phyloP scores from a whole-genome alignment of 2,888 invertebrate genomes.

The Scaptodrosophila latifasciaeformis region DNA sequence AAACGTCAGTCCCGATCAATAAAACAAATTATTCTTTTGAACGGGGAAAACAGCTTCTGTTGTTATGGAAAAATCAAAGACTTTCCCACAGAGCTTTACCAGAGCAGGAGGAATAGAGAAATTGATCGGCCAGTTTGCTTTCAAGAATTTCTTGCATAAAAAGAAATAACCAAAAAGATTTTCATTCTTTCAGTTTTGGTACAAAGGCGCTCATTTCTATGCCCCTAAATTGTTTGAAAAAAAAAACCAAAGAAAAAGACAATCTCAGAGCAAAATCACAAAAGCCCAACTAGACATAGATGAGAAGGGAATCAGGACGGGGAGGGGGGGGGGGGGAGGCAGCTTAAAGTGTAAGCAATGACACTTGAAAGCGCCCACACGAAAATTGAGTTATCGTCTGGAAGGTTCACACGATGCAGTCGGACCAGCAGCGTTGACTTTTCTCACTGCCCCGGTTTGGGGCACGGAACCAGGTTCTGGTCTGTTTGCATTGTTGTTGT shows the following conservation, averaged over 20 bases:
- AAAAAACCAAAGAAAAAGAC: conserved; percentile 11
- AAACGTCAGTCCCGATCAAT: too few relatives aligned
- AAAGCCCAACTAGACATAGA: conserved; percentile 1
- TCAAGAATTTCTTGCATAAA: conserved; percentile 33
- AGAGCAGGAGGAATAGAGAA: too few relatives aligned
- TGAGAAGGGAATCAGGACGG: too few relatives aligned
- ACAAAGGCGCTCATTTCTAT: background rate
- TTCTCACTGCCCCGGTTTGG: conserved; percentile 28
- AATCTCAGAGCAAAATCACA: conserved; percentile 3
- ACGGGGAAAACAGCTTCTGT: conserved; percentile 45
- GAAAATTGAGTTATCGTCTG: conserved; percentile 47
- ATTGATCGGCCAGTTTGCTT: conserved; percentile 30
- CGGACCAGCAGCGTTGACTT: conserved; percentile 14
- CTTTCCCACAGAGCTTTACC: conserved; percentile 65
- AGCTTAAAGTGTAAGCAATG: conserved; percentile 39
- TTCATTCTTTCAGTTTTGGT: conserved; percentile 29
- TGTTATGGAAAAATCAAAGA: conserved; percentile 49
- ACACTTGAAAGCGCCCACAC: conserved; percentile 65
- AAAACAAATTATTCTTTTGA: background rate
- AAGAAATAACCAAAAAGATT: conserved; percentile 46
- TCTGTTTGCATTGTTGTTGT: conserved; percentile 5
- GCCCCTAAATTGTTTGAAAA: background rate
- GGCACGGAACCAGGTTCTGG: conserved; percentile 27
- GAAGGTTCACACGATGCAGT: conserved; percentile 13
- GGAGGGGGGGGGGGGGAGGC: conserved; percentile 8